phyloP scores from a whole-genome alignment of 2,113 vertebrate genomes.

The Forbesichthys papilliferus region DNA sequence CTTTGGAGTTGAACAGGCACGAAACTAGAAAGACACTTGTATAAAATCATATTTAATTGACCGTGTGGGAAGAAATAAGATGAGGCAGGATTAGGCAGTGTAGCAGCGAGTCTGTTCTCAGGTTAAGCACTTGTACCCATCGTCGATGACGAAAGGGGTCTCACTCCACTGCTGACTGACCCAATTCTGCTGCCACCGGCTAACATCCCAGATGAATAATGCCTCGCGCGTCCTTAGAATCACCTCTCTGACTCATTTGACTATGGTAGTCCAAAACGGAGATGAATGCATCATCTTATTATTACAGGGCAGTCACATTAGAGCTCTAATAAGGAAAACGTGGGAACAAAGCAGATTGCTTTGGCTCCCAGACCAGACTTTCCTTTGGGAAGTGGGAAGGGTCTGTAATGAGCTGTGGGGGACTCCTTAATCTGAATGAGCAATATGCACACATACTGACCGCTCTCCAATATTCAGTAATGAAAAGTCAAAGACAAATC shows the following conservation, averaged over 20 bases:
- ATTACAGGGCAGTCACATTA: slow-evolving; percentile 22
- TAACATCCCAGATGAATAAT: slow-evolving; percentile 19
- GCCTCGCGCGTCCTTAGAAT: slow-evolving; percentile 11
- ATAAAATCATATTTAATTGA: slow-evolving; percentile 41
- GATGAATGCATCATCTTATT: slow-evolving; percentile 22
- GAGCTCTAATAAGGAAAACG: slow-evolving; percentile 44
- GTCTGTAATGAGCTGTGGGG: slow-evolving; percentile 34
- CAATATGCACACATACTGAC: slow-evolving; percentile 45
- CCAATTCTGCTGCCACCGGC: slow-evolving; percentile 20
- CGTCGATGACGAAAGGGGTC: slow-evolving; percentile 8
- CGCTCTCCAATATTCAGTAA: slow-evolving; percentile 47
- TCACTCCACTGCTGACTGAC: slow-evolving; percentile 14
- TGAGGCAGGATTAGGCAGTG: slow-evolving; percentile 29
- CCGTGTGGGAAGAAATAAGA: slow-evolving; percentile 53
- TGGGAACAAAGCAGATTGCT: slow-evolving; percentile 44
- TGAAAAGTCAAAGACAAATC: slow-evolving; percentile 51
- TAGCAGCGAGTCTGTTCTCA: not conserved
- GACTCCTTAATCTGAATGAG: slow-evolving; percentile 47
- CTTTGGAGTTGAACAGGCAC: no score
- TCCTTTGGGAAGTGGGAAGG: slow-evolving; percentile 45
- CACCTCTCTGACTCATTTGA: slow-evolving; percentile 30
- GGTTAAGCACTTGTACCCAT: slow-evolving; percentile 12
- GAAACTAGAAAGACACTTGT: not conserved
- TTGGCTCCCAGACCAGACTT: slow-evolving; percentile 42
- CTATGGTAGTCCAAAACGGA: slow-evolving; percentile 32